phyloP scores from a whole-genome alignment of 1,140 invertebrate species.

The Ostrea edulis region DNA sequence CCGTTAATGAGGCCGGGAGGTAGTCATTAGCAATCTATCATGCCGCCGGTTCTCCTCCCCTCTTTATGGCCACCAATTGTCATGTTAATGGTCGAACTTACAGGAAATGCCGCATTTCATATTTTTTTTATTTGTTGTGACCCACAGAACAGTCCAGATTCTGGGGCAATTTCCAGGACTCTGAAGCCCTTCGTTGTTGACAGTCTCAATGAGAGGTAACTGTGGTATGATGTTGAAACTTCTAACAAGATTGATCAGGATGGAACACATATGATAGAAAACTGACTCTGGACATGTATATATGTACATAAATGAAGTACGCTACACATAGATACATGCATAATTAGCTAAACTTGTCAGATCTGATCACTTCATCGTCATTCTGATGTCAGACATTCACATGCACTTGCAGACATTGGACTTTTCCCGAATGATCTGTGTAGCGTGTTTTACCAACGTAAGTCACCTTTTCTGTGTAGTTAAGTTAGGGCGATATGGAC shows the following conservation, averaged over 20 bases:
- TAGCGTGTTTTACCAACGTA: no score
- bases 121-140: not conserved
- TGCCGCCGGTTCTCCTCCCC: not conserved
- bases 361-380: no score
- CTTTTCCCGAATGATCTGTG: no score
- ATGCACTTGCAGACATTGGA: no score
- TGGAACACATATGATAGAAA: not conserved
- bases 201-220: not conserved
- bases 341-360: no score
- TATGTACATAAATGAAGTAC: no score
- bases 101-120: not conserved
- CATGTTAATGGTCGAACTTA: not conserved
- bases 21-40: slow-evolving; percentile 25
- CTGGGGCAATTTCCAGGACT: not conserved
- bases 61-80: not conserved
- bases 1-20: not conserved
- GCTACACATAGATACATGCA: no score
- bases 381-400: no score
- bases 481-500: no score
- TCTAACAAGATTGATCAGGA: not conserved
- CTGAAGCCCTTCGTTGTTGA: not conserved
- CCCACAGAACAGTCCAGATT: not conserved
- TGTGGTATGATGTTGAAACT: not conserved
- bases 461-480: no score
- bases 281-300: no score